Conservation (phyloP, 2,113 vertebrate species). For the Aegypius monachus region DNA sequence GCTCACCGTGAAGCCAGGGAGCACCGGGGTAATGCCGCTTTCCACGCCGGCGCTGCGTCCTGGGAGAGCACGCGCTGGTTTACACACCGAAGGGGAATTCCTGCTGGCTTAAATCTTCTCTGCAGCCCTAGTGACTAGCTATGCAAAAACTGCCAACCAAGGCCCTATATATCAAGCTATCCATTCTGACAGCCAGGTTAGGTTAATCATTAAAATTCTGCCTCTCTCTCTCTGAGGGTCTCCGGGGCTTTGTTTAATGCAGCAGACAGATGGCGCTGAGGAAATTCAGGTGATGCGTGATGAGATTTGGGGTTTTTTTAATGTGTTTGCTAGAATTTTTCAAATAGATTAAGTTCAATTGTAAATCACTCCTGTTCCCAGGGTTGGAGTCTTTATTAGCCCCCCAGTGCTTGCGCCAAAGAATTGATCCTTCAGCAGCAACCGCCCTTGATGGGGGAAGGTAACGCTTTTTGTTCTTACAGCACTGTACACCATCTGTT, state of each 20-base stretch:
- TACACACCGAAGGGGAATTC: neutral
- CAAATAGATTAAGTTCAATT: constrained; percentile 52
- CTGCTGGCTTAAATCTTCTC: neutral
- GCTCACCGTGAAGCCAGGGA: neutral
- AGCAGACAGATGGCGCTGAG: constrained; percentile 67
- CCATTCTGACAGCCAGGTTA: constrained; percentile 53
- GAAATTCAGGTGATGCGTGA: constrained; percentile 65
- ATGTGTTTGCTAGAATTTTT: constrained; percentile 41
- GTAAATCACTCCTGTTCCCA: constrained; percentile 54
- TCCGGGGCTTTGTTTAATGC: constrained; percentile 61
- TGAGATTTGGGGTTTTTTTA: constrained; percentile 46
- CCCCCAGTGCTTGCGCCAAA: neutral
- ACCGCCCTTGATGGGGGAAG: neutral
- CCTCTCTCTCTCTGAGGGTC: constrained; percentile 31
- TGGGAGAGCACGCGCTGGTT: fast-evolving
- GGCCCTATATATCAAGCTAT: constrained; percentile 46
- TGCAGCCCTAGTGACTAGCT: neutral
- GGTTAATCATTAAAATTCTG: constrained; percentile 61
- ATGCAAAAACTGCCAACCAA: neutral
- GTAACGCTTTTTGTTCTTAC: neutral
- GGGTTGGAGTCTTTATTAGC: neutral
- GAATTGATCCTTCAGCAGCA: constrained; percentile 34
- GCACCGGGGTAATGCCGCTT: neutral
- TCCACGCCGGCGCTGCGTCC: fast-evolving
- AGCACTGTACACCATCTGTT: constrained; percentile 48